These are phyloP conservation scores for human (Homo sapiens) DNA, from an alignment of 2,113 vertebrate genomes.

Conservation along the genomic window DNA sequence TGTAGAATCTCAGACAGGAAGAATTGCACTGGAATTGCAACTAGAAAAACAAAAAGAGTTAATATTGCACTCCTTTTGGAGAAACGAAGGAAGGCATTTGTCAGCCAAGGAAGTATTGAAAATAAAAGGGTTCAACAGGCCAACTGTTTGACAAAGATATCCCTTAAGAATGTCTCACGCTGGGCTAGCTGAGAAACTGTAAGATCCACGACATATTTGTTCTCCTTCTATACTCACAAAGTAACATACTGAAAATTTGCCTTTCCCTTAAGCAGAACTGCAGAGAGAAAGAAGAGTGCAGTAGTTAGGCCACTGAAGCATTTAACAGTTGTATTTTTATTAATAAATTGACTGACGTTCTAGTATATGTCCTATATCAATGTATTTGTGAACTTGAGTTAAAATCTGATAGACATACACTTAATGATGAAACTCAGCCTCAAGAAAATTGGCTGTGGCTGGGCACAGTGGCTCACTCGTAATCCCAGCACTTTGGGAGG, in stretches of 20 bases:
- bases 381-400: background rate
- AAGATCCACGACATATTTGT: background rate
- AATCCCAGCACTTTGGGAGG: too few relatives aligned
- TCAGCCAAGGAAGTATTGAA: background rate
- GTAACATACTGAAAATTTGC: background rate
- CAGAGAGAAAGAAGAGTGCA: background rate
- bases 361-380: background rate
- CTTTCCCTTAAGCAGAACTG: background rate
- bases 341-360: background rate
- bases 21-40: background rate
- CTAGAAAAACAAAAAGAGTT: background rate
- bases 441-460: background rate
- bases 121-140: background rate
- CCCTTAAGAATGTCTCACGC: background rate
- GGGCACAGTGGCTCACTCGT: background rate
- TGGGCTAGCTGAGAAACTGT: background rate
- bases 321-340: background rate
- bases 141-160: background rate
- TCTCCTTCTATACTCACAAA: constrained; percentile 2
- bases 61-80: background rate
- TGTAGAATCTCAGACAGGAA: background rate
- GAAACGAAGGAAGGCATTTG: background rate
- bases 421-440: background rate
- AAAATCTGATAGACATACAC: background rate
- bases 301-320: background rate